Percentiles rank a stretch among this genome's conserved stretches.
Conservation (phyloP, 2,113 vertebrate species). For the Rhagologus leucostigma region DNA sequence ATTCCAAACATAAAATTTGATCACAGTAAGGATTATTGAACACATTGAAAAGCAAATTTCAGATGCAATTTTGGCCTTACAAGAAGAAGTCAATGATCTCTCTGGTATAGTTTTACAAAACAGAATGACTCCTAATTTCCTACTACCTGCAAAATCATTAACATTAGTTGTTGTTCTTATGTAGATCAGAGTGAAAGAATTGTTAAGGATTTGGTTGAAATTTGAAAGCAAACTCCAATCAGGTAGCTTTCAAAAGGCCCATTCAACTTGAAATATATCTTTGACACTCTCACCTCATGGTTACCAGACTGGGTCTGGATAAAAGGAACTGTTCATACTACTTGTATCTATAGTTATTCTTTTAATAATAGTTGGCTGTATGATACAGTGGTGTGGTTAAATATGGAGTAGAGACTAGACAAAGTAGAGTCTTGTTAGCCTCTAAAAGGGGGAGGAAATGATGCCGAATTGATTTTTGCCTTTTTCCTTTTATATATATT, state of each 20-base stretch:
- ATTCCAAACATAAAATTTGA: neutral
- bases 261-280: neutral
- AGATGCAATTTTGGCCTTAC: rapidly evolving
- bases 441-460: neutral
- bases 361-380: neutral
- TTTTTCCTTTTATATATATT: neutral
- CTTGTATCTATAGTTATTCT: neutral
- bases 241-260: neutral
- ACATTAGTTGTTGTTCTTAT: neutral
- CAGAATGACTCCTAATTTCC: neutral
- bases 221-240: neutral
- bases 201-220: neutral
- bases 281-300: neutral
- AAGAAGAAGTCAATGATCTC: neutral
- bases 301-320: neutral
- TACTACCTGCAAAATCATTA: neutral
- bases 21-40: neutral
- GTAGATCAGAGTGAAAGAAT: neutral
- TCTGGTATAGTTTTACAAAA: neutral
- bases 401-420: neutral
- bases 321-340: neutral
- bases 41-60: neutral
- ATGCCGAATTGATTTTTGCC: neutral
- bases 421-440: neutral
- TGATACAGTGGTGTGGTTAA: neutral